Evolutionary conservation across 2,113 vertebrate genomes (phyloP).

Genomic region (Heterotilapia buettikoferi): DNA sequence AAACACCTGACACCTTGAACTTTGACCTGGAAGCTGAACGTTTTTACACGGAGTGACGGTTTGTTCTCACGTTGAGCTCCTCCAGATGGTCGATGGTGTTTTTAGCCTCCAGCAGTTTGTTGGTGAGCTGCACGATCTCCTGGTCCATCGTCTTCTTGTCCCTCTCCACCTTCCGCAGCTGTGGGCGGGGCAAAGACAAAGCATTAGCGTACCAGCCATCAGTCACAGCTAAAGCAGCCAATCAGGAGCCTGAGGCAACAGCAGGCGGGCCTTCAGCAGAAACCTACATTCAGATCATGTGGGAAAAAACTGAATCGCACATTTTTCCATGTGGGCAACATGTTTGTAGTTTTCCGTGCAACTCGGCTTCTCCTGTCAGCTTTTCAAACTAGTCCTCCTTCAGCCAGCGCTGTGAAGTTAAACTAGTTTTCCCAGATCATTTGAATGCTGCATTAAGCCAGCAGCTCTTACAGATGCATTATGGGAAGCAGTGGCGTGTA

Average conservation of each 20-base stretch:
- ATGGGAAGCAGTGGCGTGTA: constrained; percentile 2
- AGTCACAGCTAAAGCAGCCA: neutral
- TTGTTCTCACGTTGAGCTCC: constrained; percentile 82
- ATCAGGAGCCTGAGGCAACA: neutral
- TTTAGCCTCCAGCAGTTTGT: constrained; percentile 93
- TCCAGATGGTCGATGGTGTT: constrained; percentile 93
- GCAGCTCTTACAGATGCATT: constrained; percentile 17
- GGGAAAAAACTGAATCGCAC: constrained; percentile 4
- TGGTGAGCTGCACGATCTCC: constrained; percentile 97
- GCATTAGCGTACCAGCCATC: neutral
- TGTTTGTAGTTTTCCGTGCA: neutral
- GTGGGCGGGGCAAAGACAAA: neutral
- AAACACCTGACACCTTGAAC: neutral
- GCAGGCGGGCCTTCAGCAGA: neutral
- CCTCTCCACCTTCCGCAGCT: constrained; percentile 96
- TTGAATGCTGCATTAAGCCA: constrained; percentile 17
- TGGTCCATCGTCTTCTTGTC: constrained; percentile 95
- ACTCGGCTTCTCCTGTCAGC: neutral
- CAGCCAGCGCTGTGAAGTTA: neutral
- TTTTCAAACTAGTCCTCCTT: neutral
- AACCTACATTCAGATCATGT: constrained; percentile 39
- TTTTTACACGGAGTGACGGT: neutral
- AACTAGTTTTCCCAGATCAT: constrained; percentile 34
- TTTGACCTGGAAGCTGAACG: neutral
- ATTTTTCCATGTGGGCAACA: neutral